phyloP scores from a whole-genome alignment of 2,888 invertebrate species.

The Apodemia hepburni region DNA sequence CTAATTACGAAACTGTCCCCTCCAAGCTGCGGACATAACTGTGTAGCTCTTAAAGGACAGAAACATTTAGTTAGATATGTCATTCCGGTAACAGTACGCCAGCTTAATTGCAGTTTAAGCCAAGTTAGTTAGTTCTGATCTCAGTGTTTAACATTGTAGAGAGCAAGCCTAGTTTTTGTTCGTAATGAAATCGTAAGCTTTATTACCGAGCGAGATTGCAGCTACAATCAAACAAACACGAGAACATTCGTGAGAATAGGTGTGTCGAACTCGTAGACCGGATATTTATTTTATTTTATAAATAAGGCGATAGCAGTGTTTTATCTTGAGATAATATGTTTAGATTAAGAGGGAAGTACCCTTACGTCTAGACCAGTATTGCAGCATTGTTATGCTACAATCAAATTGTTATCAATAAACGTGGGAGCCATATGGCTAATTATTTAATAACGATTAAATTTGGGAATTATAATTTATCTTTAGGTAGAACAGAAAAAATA shows the following conservation, averaged over 20 bases:
- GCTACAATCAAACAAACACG: conserved; percentile 25
- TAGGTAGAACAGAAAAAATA: too few relatives aligned
- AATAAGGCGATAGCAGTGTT: conserved; percentile 35
- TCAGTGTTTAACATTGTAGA: conserved; percentile 62
- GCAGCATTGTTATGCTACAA: neutral
- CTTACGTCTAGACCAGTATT: conserved; percentile 5
- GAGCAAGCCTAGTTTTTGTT: conserved; percentile 52
- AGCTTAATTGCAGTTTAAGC: conserved; percentile 63
- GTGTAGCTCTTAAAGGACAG: conserved; percentile 66
- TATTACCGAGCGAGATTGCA: conserved; percentile 35
- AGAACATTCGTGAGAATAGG: conserved; percentile 34
- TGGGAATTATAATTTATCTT: too few relatives aligned
- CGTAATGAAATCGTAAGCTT: conserved; percentile 57
- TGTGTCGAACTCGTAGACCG: conserved; percentile 38
- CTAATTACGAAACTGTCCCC: conserved; percentile 65
- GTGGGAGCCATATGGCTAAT: neutral
- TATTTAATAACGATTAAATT: too few relatives aligned
- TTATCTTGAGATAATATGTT: conserved; percentile 6
- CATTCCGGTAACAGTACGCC: conserved; percentile 67
- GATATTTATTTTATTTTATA: conserved; percentile 57
- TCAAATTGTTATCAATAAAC: neutral
- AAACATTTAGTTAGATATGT: conserved; percentile 72
- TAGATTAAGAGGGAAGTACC: conserved; percentile 18
- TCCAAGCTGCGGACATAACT: conserved; percentile 55
- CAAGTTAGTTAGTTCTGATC: conserved; percentile 56